Evolutionary conservation across 2,113 vertebrate genomes (phyloP).

Genomic region (Campylomormyrus numenius): DNA sequence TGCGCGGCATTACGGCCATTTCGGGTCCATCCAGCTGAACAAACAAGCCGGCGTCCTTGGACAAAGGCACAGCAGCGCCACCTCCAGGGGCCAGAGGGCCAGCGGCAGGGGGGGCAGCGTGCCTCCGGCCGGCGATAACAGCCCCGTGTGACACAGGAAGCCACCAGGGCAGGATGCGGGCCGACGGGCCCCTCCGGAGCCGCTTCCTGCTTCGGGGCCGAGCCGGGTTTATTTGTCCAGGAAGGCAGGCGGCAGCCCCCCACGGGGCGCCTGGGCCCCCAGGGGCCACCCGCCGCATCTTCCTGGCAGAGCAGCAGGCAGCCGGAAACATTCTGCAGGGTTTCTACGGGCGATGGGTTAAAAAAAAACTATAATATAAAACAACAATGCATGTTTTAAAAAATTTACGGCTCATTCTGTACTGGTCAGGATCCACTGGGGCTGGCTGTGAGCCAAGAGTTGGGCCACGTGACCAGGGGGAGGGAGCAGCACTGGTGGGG

Average conservation of each 20-base stretch:
- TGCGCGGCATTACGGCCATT: neutral
- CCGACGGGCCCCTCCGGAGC: conserved; percentile 43
- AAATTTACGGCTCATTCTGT: neutral
- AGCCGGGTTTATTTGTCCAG: conserved; percentile 46
- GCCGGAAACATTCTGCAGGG: neutral
- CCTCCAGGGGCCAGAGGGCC: neutral
- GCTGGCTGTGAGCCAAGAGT: neutral
- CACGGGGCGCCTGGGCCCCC: conserved; percentile 8
- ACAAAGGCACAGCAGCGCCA: neutral
- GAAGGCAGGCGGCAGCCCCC: conserved; percentile 26
- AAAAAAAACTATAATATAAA: neutral
- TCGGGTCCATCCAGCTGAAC: neutral
- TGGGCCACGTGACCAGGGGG: neutral
- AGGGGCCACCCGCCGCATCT: conserved; percentile 4
- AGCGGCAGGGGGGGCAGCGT: neutral
- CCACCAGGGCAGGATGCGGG: conserved; percentile 43
- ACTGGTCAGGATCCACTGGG: neutral
- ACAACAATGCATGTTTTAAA: neutral
- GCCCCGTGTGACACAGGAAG: neutral
- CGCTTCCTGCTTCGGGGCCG: conserved; percentile 50
- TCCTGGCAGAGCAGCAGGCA: conserved; percentile 16
- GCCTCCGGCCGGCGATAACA: neutral
- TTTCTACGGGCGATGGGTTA: neutral
- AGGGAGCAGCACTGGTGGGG: neutral
- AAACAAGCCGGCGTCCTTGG: neutral